Percentiles rank a stretch among this genome's conserved stretches.
These are phyloP conservation scores for Platanista minor DNA, from an alignment of 2,113 vertebrate species.

Conservation along the genomic window DNA sequence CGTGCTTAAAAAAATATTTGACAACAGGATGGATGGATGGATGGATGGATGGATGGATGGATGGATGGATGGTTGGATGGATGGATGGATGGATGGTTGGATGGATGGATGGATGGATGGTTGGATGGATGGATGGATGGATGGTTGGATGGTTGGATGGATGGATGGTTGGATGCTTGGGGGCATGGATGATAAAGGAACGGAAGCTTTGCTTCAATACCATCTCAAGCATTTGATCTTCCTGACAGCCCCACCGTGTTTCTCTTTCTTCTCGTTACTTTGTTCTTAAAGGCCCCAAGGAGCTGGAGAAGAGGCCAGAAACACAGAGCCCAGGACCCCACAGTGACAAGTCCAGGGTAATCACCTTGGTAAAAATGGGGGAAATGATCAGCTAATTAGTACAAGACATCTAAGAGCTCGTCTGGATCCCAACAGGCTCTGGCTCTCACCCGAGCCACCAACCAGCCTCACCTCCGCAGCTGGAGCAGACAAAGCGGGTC, in stretches of 20 bases:
- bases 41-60: neutral
- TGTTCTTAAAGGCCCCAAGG: neutral
- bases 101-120: too few relatives aligned
- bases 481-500: neutral
- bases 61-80: too few relatives aligned
- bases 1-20: neutral
- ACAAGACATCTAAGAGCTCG: neutral
- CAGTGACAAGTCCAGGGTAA: neutral
- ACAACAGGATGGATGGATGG: neutral
- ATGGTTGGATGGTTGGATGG: neutral
- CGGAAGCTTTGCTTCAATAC: neutral
- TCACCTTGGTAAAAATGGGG: neutral
- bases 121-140: neutral
- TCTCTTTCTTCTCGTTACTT: neutral
- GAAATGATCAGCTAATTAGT: neutral
- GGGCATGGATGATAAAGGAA: neutral
- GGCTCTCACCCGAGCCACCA: accelerated
- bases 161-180: neutral
- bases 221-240: neutral
- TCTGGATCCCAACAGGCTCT: neutral
- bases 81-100: neutral
- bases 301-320: neutral
- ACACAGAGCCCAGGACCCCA: neutral
- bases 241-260: neutral
- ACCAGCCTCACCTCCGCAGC: neutral